Evolutionary conservation across 1,140 invertebrate genomes (phyloP).

Genomic region (Varroa destructor): DNA sequence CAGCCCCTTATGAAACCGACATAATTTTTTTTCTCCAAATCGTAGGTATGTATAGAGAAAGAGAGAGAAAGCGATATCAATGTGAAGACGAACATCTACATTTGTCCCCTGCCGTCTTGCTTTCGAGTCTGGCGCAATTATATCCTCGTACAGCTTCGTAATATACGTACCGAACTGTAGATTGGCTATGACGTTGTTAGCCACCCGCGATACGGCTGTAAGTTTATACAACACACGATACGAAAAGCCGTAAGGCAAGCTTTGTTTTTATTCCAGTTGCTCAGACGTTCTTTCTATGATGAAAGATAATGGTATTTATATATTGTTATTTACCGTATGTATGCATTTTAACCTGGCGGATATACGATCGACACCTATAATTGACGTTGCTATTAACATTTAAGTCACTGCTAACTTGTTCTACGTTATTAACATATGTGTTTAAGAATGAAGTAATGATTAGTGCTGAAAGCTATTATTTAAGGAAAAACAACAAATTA

Average conservation of each 20-base stretch:
- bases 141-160: background rate
- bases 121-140: background rate
- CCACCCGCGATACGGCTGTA: background rate
- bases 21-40: background rate
- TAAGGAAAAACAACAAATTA: too few species aligned
- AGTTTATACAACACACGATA: background rate
- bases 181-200: slow-evolving; percentile 9
- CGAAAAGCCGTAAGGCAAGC: background rate
- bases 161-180: background rate
- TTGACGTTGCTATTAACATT: too few species aligned
- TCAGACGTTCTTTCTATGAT: too few species aligned
- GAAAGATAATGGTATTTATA: too few species aligned
- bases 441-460: too few species aligned
- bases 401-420: too few species aligned
- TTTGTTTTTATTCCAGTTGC: background rate
- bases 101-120: background rate
- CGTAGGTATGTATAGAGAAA: background rate
- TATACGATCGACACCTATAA: too few species aligned
- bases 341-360: too few species aligned
- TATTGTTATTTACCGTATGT: too few species aligned
- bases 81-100: background rate
- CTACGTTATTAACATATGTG: too few species aligned
- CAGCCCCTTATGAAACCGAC: too few species aligned
- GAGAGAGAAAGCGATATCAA: background rate
- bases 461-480: too few species aligned